Evolutionary conservation across 2,113 vertebrate genomes (phyloP).

Genomic region (Pandion haliaetus): DNA sequence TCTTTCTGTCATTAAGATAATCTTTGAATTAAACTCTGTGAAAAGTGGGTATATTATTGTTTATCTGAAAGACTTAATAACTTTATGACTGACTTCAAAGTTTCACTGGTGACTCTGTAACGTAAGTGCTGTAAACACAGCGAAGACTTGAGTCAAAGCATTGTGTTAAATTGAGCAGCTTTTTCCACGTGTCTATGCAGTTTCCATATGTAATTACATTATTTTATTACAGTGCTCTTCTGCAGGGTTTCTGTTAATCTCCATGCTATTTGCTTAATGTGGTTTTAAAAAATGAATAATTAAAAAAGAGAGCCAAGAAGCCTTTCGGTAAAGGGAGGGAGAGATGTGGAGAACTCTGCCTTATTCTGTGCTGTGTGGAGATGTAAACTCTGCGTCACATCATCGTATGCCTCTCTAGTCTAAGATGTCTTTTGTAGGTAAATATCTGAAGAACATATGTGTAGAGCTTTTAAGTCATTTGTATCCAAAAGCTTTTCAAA

Average conservation of each 20-base stretch:
- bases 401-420: fast-evolving
- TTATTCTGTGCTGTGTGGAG: not conserved
- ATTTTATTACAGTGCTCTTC: not conserved
- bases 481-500: not conserved
- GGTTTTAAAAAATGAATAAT: not conserved
- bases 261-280: not conserved
- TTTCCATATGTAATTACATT: not conserved
- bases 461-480: not conserved
- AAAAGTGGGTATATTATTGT: not conserved
- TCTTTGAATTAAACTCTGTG: not conserved
- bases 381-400: not conserved
- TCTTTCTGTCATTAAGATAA: not conserved
- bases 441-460: not conserved
- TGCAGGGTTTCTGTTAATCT: not conserved
- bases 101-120: not conserved
- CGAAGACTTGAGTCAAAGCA: not conserved
- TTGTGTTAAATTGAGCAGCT: not conserved
- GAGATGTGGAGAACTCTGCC: not conserved
- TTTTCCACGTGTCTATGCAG: not conserved
- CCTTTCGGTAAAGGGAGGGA: not conserved
- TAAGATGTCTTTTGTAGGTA: not conserved
- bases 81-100: not conserved
- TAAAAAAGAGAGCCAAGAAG: not conserved
- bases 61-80: not conserved
- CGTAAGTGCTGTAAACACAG: not conserved